phyloP scores from a whole-genome alignment of 92 coral and sea anemone genomes.

The Umimayanthus kanabou region DNA sequence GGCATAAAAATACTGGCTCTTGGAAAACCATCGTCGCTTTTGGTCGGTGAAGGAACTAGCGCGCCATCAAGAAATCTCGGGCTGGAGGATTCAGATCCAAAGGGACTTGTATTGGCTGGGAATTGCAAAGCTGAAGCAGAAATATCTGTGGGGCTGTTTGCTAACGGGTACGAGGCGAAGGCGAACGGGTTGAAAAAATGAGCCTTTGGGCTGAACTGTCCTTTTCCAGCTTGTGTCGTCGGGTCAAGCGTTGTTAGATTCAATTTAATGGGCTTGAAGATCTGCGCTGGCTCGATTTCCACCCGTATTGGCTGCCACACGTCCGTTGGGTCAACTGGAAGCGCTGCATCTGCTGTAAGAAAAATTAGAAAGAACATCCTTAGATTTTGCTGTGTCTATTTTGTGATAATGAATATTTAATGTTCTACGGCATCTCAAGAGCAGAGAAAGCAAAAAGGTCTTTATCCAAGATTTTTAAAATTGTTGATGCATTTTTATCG shows the following conservation, averaged over 20 bases:
- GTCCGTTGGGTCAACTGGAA: conserved; percentile 66
- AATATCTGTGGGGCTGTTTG: conserved; percentile 56
- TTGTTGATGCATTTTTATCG: not conserved
- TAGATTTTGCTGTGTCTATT: conserved; percentile 64
- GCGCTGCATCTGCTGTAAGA: conserved; percentile 55
- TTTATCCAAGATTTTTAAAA: conserved; percentile 32
- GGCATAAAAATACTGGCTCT: conserved; percentile 92
- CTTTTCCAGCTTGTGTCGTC: conserved; percentile 81
- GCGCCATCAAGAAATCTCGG: conserved; percentile 80
- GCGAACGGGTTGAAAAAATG: conserved; percentile 82
- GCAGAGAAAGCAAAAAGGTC: conserved; percentile 59
- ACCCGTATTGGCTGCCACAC: conserved; percentile 91
- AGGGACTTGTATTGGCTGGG: conserved; percentile 53
- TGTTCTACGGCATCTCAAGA: conserved; percentile 75
- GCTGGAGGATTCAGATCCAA: conserved; percentile 58
- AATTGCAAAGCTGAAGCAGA: conserved; percentile 26
- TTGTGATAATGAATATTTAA: conserved; percentile 81
- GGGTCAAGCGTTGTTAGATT: conserved; percentile 82
- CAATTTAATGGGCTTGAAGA: conserved; percentile 84
- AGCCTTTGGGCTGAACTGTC: conserved; percentile 75
- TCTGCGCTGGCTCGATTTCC: conserved; percentile 83
- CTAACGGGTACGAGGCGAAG: conserved; percentile 71
- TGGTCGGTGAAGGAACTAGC: conserved; percentile 94
- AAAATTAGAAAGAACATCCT: conserved; percentile 55
- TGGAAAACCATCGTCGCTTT: conserved; percentile 92